Percentiles rank a stretch among this genome's conserved stretches.
These are phyloP conservation scores for Trichonephila clavipes DNA, from an alignment of 1,140 invertebrate species.

Conservation along the genomic window DNA sequence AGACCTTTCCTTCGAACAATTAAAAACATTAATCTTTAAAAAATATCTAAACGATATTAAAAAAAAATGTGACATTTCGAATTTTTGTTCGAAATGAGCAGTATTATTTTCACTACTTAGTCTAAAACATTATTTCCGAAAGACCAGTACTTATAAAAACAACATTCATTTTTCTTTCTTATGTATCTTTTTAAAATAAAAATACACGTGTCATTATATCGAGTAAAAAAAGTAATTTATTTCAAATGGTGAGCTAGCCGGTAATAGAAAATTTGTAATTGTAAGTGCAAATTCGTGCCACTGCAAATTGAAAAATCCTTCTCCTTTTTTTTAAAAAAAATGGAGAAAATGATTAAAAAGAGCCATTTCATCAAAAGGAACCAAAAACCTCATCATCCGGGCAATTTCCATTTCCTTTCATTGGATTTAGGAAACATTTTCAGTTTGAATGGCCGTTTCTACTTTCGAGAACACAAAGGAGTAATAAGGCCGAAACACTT, in stretches of 20 bases:
- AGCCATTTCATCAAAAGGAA: slow-evolving; percentile 23
- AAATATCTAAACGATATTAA: too few relatives aligned
- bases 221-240: neutral
- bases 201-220: neutral
- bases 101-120: too few relatives aligned
- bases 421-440: slow-evolving; percentile 47
- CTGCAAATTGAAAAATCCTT: slow-evolving; percentile 38
- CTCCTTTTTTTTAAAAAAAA: neutral
- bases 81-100: too few relatives aligned
- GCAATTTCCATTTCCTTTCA: slow-evolving; percentile 57
- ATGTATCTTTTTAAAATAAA: neutral
- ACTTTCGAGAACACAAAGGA: neutral
- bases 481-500: too few relatives aligned
- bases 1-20: too few relatives aligned
- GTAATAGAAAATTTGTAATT: slow-evolving; percentile 62
- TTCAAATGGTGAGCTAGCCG: neutral
- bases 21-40: too few relatives aligned
- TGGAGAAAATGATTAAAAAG: neutral
- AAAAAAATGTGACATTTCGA: too few relatives aligned
- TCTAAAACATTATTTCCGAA: neutral
- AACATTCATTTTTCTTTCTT: neutral
- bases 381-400: slow-evolving; percentile 46
- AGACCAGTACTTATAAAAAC: neutral
- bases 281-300: neutral
- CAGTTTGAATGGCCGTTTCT: slow-evolving; percentile 26